Evolutionary conservation across 1,140 invertebrate genomes (phyloP), one percentile per base, ranked within the genome.

Genomic region (Penaeus chinensis): DNA sequence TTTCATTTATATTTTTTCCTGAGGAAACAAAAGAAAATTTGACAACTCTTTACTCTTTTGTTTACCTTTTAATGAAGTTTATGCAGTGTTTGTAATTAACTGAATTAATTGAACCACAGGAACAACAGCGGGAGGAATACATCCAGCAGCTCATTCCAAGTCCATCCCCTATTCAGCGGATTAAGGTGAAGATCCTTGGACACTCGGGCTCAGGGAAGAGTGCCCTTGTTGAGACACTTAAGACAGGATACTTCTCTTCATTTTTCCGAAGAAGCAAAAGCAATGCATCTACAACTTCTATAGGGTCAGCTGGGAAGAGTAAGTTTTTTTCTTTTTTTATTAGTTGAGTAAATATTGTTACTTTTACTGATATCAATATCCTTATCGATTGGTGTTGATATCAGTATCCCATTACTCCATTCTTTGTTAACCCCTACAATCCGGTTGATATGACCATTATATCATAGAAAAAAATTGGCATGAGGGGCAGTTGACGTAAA

Each of bases 171-270:
- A 93, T 97, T 69, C 92, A 94, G 78, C 93, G 95, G 79, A 93
- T 97, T 78, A 96, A 96, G 91, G 90, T 97, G 54, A 95, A 96
- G 90, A 91, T 97, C 27, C 94, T 97, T 89, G 96, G 96, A 8
- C 95, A 96, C 90, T 96, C 95, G 71, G 95, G 95, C 2, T 94
- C 95, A 16, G 96, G 96, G 7, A 97, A 97, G 92, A 94, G 95
- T 19, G 94, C 95, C 2, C 92, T 97, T 20, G 93, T 96, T 19
- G 95, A 96, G 89, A 95, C 95, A 2, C 92, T 97, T 27, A 95
- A 95, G 91, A 94, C 95, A 84, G 94, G 95, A 2, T 94, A 95
- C 87, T 95, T 95, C 91, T 94, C 93, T 90, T 94, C 94, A 27
- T 93, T 95, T 84, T 95, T 95, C 90, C 91, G 94, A 86, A 91